Evolutionary conservation across 2,888 invertebrate genomes (phyloP).

Genomic region (Zygaena filipendulae): DNA sequence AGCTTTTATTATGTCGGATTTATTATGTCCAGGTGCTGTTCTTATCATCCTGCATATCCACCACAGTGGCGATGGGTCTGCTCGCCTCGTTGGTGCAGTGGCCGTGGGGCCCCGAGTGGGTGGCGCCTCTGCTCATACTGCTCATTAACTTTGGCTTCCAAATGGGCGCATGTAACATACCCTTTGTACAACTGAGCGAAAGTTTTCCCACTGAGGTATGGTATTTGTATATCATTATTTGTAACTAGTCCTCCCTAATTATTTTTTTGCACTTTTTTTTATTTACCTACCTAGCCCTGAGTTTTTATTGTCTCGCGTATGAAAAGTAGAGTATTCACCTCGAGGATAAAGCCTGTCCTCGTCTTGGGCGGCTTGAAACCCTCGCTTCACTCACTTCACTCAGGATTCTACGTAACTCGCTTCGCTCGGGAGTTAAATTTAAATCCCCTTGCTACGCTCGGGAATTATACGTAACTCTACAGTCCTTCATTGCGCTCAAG

Average conservation of each 20-base stretch:
- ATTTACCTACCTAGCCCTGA: background rate
- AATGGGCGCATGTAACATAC: constrained; percentile 31
- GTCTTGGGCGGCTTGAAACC: no score
- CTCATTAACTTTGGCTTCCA: constrained; percentile 29
- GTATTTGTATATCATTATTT: background rate
- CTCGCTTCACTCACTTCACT: no score
- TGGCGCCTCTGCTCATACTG: constrained; percentile 29
- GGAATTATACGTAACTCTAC: no score
- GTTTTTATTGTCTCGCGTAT: background rate
- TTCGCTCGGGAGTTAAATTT: no score
- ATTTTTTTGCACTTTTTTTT: background rate
- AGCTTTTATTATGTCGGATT: background rate
- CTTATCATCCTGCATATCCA: constrained; percentile 20
- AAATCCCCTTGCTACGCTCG: no score
- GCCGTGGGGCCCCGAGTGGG: constrained; percentile 28
- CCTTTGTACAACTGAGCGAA: constrained; percentile 25
- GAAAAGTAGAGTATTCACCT: no score
- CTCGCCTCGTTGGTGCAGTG: constrained; percentile 25
- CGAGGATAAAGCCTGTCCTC: no score
- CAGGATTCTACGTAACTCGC: no score
- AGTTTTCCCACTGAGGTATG: constrained; percentile 26
- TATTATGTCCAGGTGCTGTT: constrained; percentile 24
- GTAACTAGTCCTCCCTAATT: background rate
- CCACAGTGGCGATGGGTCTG: constrained; percentile 20
- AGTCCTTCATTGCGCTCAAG: no score